A percentile compares a stretch with the other conserved stretches of the same genome.
Conservation (phyloP, 2,888 invertebrate species). For the Cactoblastis cactorum region DNA sequence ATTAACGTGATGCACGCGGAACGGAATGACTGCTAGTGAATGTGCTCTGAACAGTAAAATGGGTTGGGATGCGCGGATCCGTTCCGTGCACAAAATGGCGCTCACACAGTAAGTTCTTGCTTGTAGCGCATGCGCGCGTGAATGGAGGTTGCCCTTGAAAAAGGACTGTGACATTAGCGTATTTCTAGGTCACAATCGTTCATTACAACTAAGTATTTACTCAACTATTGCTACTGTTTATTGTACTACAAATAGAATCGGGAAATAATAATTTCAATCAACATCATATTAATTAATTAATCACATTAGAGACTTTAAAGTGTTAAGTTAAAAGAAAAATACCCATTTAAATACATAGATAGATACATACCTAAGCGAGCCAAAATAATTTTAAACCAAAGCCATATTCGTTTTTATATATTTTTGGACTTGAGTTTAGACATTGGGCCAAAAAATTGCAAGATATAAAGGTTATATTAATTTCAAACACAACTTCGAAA, state of each 20-base stretch:
- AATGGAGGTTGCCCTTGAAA: conserved; percentile 17
- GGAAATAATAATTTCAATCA: background rate
- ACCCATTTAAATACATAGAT: no score
- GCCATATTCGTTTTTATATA: no score
- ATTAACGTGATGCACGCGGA: background rate
- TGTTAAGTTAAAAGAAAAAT: no score
- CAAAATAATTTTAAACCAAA: no score
- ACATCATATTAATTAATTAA: background rate
- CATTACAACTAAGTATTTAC: background rate
- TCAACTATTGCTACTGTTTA: background rate
- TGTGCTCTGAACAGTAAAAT: background rate
- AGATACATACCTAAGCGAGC: no score
- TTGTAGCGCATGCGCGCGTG: conserved; percentile 14
- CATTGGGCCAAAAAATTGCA: no score
- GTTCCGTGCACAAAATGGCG: conserved; percentile 21
- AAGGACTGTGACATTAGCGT: conserved; percentile 14
- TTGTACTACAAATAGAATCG: background rate
- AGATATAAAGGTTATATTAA: no score
- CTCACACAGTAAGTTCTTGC: background rate
- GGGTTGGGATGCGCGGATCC: conserved; percentile 14
- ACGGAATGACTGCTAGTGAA: conserved; percentile 6
- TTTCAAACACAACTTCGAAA: no score
- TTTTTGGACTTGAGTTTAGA: no score
- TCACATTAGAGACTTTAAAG: no score
- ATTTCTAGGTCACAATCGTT: conserved; percentile 16